Evolutionary conservation across 2,797 vertebrate genomes (phyloP), one percentile per base, ranked within the genome.

Genomic region (Crocodylus rhombifer): DNA sequence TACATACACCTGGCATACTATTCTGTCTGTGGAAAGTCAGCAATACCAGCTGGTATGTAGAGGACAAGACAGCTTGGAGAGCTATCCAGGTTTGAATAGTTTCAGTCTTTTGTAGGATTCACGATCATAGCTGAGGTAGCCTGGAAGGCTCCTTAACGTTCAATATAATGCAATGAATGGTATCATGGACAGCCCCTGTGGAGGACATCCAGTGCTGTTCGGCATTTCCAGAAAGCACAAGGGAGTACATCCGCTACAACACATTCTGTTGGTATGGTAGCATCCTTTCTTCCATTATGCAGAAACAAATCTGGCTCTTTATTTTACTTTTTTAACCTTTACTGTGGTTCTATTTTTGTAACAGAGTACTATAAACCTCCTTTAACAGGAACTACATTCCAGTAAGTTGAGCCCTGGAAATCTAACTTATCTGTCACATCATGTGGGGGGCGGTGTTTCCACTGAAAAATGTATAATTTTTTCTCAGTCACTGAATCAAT

Each of bases 381-480:
- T 77, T 92, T 78, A 94, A 92, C 76, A 93, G 82, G 63, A 89
- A 88, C 87, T 80, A 51, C 69, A 42, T 92, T 95, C 82, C 63
- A 83, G 67, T 61, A 94, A 15, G 15, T 63, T 94, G 93, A 94
- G 80, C 79, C 79, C 63, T 77, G 88, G 80, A 88, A 86, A 91
- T 89, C 86, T 93, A 87, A 65, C 81, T 94, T 88, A 91, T 71
- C 75, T 85, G 67, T 84, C 58, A 91, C 67, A 91, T 63, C 4
- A 57, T 0, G 36, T 56, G 56, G 82, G 16, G 5, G 33, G 33
- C 33, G 6, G 33, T 73, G 78, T 92, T 94, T 87, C 25, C 33
- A 56, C 77, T 65, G 28, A 92, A 90, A 92, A 91, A 62, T 10
- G 0, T 2, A 77, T 26, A 20, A 28, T 78, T 77, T 87, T 80